These are phyloP conservation scores for Cheilosia scutellata DNA, from an alignment of 2,888 invertebrate species.

Conservation along the genomic window DNA sequence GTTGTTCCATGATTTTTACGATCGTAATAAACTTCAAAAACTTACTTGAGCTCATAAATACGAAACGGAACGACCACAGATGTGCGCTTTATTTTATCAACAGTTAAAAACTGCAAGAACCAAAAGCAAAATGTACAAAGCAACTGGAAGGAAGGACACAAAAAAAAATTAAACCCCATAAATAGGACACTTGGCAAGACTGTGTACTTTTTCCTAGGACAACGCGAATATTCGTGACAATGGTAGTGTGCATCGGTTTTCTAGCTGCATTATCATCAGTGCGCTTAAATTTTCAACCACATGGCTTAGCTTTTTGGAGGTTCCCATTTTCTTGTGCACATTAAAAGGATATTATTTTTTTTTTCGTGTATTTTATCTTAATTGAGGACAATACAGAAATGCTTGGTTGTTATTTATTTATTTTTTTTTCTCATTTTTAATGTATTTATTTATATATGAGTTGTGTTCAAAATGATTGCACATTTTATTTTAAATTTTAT, in stretches of 20 bases:
- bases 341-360: background rate
- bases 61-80: slow-evolving; percentile 67
- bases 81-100: slow-evolving; percentile 73
- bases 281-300: slow-evolving; percentile 36
- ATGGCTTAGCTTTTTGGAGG: slow-evolving; percentile 18
- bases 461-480: too few relatives aligned
- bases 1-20: slow-evolving; percentile 70
- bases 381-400: background rate
- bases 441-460: too few relatives aligned
- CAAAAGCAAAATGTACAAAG: slow-evolving; percentile 20
- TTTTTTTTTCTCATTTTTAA: too few relatives aligned
- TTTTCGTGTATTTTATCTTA: background rate
- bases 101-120: slow-evolving; percentile 60
- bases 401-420: too few relatives aligned
- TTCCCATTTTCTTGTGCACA: background rate
- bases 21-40: slow-evolving; percentile 70
- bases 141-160: slow-evolving; percentile 9
- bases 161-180: slow-evolving; percentile 13
- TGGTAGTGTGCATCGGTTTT: slow-evolving; percentile 42
- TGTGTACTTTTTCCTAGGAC: slow-evolving; percentile 20
- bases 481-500: too few relatives aligned
- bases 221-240: slow-evolving; percentile 40
- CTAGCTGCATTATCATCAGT: slow-evolving; percentile 29
- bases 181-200: slow-evolving; percentile 50
- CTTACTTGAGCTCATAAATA: slow-evolving; percentile 74